Percentiles rank a stretch among this genome's conserved stretches.
phyloP scores from a whole-genome alignment of 2,797 vertebrate genomes.

The Hyperoplus lanceolatus region DNA sequence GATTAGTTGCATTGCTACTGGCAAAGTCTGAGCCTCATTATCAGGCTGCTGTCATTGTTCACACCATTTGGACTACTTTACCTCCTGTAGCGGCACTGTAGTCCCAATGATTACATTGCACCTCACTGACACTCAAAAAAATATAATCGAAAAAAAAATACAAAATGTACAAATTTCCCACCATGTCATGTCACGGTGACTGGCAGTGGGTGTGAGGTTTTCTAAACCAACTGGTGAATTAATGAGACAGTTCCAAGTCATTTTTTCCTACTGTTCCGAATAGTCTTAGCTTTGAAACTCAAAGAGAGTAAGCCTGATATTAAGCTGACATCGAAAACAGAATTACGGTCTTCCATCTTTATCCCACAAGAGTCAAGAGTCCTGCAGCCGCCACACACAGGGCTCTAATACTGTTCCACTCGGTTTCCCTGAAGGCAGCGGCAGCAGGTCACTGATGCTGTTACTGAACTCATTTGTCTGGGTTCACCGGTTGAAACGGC shows the following conservation, averaged over 20 bases:
- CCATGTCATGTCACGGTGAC: slow-evolving; percentile 29
- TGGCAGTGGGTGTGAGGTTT: slow-evolving; percentile 53
- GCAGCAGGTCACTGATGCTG: slow-evolving; percentile 24
- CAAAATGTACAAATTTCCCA: slow-evolving; percentile 49
- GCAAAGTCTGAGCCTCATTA: slow-evolving; percentile 42
- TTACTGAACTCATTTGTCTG: slow-evolving; percentile 37
- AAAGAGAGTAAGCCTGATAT: background rate
- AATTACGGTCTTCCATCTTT: slow-evolving; percentile 20
- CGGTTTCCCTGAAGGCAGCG: background rate
- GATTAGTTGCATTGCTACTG: slow-evolving; percentile 3
- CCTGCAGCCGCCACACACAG: background rate
- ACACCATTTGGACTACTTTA: slow-evolving; percentile 32
- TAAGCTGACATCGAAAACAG: background rate
- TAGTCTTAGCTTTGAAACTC: slow-evolving; percentile 18
- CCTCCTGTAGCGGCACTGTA: slow-evolving; percentile 9
- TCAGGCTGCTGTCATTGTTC: slow-evolving; percentile 32
- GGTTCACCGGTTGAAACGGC: slow-evolving; percentile 16
- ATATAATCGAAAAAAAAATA: slow-evolving; percentile 19
- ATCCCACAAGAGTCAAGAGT: background rate
- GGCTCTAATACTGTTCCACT: background rate
- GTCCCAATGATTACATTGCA: slow-evolving; percentile 16
- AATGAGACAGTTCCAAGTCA: slow-evolving; percentile 53
- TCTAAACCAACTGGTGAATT: slow-evolving; percentile 32
- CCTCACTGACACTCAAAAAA: slow-evolving; percentile 19
- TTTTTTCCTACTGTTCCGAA: slow-evolving; percentile 12